Evolutionary conservation across 2,888 invertebrate species (phyloP).

Genomic region (Drosophila hamatofila): DNA sequence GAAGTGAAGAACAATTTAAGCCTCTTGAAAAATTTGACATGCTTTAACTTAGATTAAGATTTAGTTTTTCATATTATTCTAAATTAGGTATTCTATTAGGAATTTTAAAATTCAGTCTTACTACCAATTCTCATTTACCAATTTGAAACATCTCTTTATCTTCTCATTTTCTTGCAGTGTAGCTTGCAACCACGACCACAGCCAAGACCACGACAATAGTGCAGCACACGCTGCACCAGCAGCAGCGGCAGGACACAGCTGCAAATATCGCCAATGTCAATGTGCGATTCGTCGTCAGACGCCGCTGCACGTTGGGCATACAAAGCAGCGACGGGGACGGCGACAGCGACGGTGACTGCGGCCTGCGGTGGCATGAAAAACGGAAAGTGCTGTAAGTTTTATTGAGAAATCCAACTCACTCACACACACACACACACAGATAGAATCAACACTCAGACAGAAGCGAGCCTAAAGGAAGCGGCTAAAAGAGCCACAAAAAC

Average conservation of each 20-base stretch:
- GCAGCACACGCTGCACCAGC: conserved; percentile 40
- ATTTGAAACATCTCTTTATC: background rate
- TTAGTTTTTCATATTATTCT: background rate
- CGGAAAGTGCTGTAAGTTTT: conserved; percentile 77
- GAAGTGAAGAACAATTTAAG: background rate
- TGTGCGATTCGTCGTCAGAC: conserved; percentile 33
- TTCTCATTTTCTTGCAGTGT: background rate
- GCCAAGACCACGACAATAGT: conserved; percentile 32
- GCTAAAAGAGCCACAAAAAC: conserved; percentile 33
- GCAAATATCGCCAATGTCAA: conserved; percentile 67
- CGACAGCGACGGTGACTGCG: conserved; percentile 18
- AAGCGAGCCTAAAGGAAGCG: conserved; percentile 30
- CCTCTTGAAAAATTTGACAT: background rate
- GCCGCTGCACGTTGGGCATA: conserved; percentile 69
- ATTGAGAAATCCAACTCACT: conserved; percentile 67
- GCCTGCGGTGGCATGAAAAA: conserved; percentile 51
- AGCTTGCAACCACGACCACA: conserved; percentile 17
- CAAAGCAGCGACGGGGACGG: conserved; percentile 56
- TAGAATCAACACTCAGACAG: background rate
- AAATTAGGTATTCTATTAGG: no score
- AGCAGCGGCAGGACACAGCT: conserved; percentile 50
- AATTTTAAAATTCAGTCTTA: background rate
- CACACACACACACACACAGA: background rate
- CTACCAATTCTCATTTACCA: no score
- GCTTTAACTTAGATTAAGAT: background rate